Evolutionary conservation across 2,113 vertebrate species (phyloP).

Genomic region (Sebastes schlegelii): DNA sequence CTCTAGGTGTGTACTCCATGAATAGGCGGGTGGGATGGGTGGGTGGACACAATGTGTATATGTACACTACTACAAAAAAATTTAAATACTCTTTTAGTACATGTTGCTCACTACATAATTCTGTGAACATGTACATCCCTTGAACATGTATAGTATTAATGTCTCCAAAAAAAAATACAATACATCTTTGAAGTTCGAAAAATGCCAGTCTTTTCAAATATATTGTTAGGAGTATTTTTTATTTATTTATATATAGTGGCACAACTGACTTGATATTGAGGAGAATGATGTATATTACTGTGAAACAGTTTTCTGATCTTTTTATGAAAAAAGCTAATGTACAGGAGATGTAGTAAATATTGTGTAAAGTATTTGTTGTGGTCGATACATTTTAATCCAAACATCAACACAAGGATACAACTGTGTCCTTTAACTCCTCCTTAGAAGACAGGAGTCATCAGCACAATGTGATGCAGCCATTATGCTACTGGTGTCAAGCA

Average conservation of each 20-base stretch:
- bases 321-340: neutral
- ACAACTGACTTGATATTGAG: neutral
- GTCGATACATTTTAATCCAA: too few species aligned
- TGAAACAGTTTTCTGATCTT: neutral
- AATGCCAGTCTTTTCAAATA: too few species aligned
- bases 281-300: too few species aligned
- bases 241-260: neutral
- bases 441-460: too few species aligned
- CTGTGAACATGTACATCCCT: too few species aligned
- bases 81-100: too few species aligned
- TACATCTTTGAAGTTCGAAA: neutral
- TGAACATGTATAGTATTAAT: too few species aligned
- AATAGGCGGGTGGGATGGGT: too few species aligned
- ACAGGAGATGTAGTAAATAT: neutral
- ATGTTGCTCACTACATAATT: too few species aligned
- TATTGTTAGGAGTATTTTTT: neutral
- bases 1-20: too few species aligned
- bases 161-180: neutral
- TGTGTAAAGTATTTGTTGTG: neutral
- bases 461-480: neutral
- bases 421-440: neutral
- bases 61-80: too few species aligned
- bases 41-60: too few species aligned
- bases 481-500: neutral
- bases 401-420: neutral